phyloP scores from a whole-genome alignment of 2,113 vertebrate genomes.

The Aleadryas rufinucha region DNA sequence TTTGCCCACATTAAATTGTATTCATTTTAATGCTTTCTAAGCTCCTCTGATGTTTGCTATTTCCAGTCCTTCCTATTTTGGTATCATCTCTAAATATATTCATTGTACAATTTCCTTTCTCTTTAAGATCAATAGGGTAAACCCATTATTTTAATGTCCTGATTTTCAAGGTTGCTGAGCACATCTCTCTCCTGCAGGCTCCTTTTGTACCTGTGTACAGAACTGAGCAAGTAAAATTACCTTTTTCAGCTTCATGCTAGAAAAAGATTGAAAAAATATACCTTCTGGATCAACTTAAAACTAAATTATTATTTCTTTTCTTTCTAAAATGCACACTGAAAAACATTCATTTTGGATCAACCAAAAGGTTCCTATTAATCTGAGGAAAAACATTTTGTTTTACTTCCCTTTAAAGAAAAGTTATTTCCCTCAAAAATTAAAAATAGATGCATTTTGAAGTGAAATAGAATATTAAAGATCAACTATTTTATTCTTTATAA shows the following conservation, averaged over 20 bases:
- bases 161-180: slow-evolving; percentile 34
- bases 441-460: background rate
- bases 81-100: slow-evolving; percentile 46
- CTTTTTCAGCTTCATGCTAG: background rate
- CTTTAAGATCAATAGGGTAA: slow-evolving; percentile 27
- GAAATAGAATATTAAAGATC: background rate
- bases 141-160: background rate
- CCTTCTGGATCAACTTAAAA: background rate
- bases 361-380: background rate
- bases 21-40: slow-evolving; percentile 59
- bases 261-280: background rate
- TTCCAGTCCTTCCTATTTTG: slow-evolving; percentile 57
- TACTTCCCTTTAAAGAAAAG: background rate
- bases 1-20: slow-evolving; percentile 66
- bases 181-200: background rate
- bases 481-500: background rate
- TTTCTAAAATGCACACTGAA: background rate
- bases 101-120: slow-evolving; percentile 58
- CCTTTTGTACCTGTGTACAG: background rate
- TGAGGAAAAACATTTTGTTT: background rate
- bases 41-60: slow-evolving; percentile 46
- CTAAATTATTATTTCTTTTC: background rate
- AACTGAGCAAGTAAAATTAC: background rate
- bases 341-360: background rate
- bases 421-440: background rate